Percentiles rank a stretch among this genome's conserved stretches.
These are phyloP conservation scores for Eurytoma californica DNA, from an alignment of 2,888 invertebrate species.

Conservation along the genomic window DNA sequence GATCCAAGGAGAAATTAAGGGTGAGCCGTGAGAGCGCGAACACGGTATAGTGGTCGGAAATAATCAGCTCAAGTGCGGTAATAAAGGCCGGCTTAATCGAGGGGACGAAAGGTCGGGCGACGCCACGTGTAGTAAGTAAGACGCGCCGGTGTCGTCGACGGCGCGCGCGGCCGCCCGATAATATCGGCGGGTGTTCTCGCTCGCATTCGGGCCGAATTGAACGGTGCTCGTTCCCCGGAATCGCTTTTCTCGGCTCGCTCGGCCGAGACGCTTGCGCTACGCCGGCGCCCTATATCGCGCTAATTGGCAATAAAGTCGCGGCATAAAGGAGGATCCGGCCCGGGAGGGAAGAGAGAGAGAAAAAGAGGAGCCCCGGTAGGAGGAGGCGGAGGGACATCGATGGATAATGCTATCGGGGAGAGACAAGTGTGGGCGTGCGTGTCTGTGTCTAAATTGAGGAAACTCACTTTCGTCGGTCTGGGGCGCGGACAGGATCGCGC, in stretches of 20 bases:
- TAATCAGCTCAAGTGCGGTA: constrained; percentile 38
- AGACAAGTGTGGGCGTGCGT: neutral
- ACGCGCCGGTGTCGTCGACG: too few species aligned
- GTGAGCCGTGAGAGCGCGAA: neutral
- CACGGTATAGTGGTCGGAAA: constrained; percentile 5
- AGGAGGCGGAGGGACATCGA: neutral
- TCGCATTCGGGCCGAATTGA: constrained; percentile 21
- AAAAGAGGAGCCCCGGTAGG: neutral
- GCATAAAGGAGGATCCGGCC: constrained; percentile 8
- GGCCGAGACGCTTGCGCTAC: neutral
- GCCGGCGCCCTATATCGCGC: constrained; percentile 8
- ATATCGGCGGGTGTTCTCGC: constrained; percentile 1
- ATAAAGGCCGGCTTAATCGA: constrained; percentile 36
- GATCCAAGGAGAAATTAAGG: neutral
- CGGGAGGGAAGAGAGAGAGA: neutral
- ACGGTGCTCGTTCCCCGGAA: constrained; percentile 6
- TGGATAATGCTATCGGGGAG: neutral
- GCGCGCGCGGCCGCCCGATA: neutral
- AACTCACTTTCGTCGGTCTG: constrained; percentile 98
- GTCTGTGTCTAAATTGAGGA: too few species aligned
- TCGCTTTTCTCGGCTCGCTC: neutral
- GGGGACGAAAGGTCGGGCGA: neutral
- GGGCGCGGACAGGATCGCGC: constrained; percentile 98
- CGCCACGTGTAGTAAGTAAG: neutral
- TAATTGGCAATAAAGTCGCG: constrained; percentile 52